A percentile compares a stretch with the other conserved stretches of the same genome.
Conservation (phyloP, 1,140 invertebrate species). For the Agrypnia vestita region DNA sequence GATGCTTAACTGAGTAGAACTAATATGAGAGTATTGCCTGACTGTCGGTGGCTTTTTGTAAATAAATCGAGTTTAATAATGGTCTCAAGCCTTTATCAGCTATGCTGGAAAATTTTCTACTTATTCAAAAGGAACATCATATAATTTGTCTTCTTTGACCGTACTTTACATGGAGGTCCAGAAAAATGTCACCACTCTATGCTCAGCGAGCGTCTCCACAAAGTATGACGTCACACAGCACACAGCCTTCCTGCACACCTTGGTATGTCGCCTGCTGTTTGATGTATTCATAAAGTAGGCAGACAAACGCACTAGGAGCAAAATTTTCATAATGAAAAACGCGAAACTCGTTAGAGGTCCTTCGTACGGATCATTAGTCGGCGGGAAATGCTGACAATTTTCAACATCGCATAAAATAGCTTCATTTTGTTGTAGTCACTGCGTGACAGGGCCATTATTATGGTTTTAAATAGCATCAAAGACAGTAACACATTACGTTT, state of each 20-base stretch:
- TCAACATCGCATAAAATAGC: too few species aligned
- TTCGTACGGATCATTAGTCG: neutral
- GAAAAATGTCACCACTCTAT: neutral
- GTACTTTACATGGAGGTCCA: neutral
- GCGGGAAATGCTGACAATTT: too few species aligned
- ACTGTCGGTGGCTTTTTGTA: too few species aligned
- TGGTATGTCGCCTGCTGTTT: constrained; percentile 30
- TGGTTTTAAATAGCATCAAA: too few species aligned
- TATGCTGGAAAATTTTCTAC: too few species aligned
- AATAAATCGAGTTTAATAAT: too few species aligned
- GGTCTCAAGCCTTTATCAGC: too few species aligned
- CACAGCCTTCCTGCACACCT: constrained; percentile 9
- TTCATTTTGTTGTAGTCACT: too few species aligned
- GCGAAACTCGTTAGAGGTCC: neutral
- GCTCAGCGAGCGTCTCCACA: neutral
- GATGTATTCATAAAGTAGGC: constrained; percentile 43
- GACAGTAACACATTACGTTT: too few species aligned
- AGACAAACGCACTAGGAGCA: neutral
- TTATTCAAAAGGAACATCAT: neutral
- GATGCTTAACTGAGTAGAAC: too few species aligned
- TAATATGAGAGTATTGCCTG: too few species aligned
- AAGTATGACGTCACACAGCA: constrained; percentile 28
- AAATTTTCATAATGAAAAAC: constrained; percentile 29
- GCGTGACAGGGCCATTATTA: too few species aligned
- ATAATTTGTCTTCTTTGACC: neutral